phyloP scores from a whole-genome alignment of 2,888 invertebrate species.

The Keiferia lycopersicella region DNA sequence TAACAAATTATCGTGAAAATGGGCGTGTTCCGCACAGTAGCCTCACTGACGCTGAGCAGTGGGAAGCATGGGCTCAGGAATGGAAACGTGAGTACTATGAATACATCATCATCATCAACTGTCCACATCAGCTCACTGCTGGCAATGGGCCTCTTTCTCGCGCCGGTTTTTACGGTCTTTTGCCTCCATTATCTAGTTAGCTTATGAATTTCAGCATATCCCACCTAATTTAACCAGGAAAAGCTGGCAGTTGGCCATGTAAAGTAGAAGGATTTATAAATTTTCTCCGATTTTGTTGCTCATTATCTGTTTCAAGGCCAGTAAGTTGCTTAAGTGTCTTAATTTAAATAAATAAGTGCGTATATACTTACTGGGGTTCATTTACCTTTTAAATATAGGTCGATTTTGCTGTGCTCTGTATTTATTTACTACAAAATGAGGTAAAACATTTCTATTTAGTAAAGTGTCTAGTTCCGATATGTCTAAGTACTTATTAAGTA shows the following conservation, averaged over 20 bases:
- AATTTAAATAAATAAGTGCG: not conserved
- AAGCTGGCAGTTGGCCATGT: too few relatives aligned
- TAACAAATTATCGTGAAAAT: slow-evolving; percentile 41
- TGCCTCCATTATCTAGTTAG: too few relatives aligned
- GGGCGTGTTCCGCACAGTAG: slow-evolving; percentile 62
- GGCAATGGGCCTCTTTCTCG: too few relatives aligned
- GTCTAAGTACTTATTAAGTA: not conserved
- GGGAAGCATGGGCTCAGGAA: slow-evolving; percentile 54
- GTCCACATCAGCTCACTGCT: too few relatives aligned
- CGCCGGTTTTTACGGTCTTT: too few relatives aligned
- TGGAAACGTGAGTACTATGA: slow-evolving; percentile 54
- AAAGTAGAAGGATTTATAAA: too few relatives aligned
- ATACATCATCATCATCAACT: not conserved
- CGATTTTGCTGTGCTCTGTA: not conserved
- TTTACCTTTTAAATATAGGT: not conserved
- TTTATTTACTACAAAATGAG: too few relatives aligned
- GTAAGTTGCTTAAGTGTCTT: not conserved
- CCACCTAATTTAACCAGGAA: too few relatives aligned
- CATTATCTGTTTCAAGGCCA: too few relatives aligned
- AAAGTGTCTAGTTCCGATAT: not conserved
- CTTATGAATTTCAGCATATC: too few relatives aligned
- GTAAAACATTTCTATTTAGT: not conserved
- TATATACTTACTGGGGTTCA: not conserved
- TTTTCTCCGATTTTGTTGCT: too few relatives aligned
- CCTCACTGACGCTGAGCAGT: slow-evolving; percentile 55